Evolutionary conservation across 2,797 vertebrate genomes (phyloP).

Genomic region (Sebastes dallii): DNA sequence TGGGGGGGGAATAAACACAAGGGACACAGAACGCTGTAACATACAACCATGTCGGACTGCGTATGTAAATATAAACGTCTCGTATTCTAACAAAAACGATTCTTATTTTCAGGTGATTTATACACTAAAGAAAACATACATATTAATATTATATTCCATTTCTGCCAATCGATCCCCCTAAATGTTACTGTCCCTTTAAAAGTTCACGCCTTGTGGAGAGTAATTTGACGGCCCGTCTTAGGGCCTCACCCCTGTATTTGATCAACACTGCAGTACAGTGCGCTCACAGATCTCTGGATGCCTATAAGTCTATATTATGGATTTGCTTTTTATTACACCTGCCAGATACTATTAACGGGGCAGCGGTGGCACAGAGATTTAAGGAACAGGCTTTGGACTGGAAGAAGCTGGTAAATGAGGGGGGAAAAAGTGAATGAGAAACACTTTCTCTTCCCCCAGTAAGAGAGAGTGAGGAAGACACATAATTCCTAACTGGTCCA

Average conservation of each 20-base stretch:
- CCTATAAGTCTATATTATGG: conserved; percentile 49
- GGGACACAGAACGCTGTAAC: background rate
- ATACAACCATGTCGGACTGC: background rate
- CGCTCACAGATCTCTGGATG: conserved; percentile 40
- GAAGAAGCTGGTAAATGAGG: conserved; percentile 2
- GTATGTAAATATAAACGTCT: too few species aligned
- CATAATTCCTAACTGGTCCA: background rate
- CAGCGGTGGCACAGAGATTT: conserved; percentile 23
- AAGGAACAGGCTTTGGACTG: conserved; percentile 7
- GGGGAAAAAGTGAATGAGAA: conserved; percentile 34
- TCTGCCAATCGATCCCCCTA: too few species aligned
- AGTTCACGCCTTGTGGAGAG: background rate
- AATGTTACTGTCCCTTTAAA: background rate
- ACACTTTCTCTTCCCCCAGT: background rate
- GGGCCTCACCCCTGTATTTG: conserved; percentile 9
- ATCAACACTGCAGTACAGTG: conserved; percentile 27
- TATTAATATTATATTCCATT: too few species aligned
- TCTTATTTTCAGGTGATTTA: too few species aligned
- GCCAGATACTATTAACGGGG: conserved; percentile 50
- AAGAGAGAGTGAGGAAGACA: background rate
- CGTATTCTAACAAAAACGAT: too few species aligned
- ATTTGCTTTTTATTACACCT: conserved; percentile 68
- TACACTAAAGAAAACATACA: too few species aligned
- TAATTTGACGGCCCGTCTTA: conserved; percentile 7
- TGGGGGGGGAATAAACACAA: background rate